Base-by-base conservation (phyloP, 2,113 vertebrate species). In the Pontoporia blainvillei region DNA sequence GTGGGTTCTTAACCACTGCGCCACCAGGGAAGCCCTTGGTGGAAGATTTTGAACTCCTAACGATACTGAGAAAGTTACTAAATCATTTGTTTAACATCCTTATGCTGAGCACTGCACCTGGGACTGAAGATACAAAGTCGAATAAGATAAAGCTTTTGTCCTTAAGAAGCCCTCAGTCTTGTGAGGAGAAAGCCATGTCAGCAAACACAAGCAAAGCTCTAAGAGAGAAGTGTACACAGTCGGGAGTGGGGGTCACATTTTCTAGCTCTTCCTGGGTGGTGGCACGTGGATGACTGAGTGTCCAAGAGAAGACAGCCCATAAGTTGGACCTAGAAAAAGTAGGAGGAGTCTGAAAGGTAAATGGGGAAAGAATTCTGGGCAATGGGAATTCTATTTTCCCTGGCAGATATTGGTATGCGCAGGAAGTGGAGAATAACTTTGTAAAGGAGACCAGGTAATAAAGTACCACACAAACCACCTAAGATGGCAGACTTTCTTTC, bases 391-490 rank as follows among this genome's bases (percentile, higher is more conserved):
- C 62, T 79, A 29, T 17, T 61, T 93, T 73, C 57, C 39, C 25
- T 44, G 49, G 14, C 18, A 52, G 66, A 21, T 59, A n/a, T 21
- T 39, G 25, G 5, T 21, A 46, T 12, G 20, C 54, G 18, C 29
- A 83, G 25, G 41, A 95, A 90, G 57, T 29, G 11, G 18, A 88
- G 88, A 95, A 54, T 15, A 54, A 72, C 39, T 66, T 61, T 31
- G 34, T 21, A 46, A 67, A 57, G 52, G 59, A 44, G 2, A 66
- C 8, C 49, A 75, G 20, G 31, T 36, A 29, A n/a, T 67, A 46
- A 46, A 67, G 5, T 52, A 59, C 39, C 39, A 59, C 59, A 83
- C 13, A 66, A 13, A 27, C 62, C 36, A 92, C 15, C 39, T 44
- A 79, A 44, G 23, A n/a, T 2, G n/a, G 5, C 12, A 72, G 34